Evolutionary conservation across 2,113 vertebrate species (phyloP).

Genomic region (Scomber scombrus): DNA sequence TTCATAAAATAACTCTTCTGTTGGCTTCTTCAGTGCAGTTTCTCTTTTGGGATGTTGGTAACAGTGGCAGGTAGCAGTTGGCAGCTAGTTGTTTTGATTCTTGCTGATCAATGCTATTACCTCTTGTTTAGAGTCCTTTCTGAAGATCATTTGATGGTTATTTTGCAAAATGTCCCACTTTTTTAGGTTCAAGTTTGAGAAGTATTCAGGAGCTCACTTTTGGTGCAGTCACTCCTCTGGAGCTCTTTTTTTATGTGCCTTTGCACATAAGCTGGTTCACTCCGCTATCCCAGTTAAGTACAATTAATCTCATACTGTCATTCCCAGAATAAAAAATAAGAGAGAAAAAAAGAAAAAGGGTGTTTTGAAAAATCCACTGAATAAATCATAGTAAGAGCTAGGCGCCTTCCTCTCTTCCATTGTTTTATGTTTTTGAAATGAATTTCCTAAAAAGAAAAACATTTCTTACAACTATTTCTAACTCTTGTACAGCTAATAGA

Average conservation of each 20-base stretch:
- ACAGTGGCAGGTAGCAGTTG: no score
- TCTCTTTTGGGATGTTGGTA: no score
- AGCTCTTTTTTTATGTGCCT: background rate
- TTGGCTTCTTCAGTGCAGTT: no score
- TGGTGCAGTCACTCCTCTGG: no score
- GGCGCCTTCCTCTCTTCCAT: background rate
- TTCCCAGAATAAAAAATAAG: conserved; percentile 22
- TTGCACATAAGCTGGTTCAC: conserved; percentile 1
- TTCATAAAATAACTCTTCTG: no score
- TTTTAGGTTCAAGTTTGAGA: no score
- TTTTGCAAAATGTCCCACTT: no score
- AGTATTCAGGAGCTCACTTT: no score
- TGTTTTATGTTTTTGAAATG: conserved; percentile 29
- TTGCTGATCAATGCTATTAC: no score
- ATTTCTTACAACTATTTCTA: conserved; percentile 32
- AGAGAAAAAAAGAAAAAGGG: background rate
- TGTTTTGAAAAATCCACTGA: conserved; percentile 47
- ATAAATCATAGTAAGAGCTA: conserved; percentile 60
- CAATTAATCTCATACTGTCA: conserved; percentile 70
- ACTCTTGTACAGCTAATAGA: conserved; percentile 38
- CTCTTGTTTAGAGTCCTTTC: no score
- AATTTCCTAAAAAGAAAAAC: conserved; percentile 6
- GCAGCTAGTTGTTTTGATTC: no score
- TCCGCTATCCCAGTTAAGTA: conserved; percentile 59
- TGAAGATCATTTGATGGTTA: no score